Percentiles rank a stretch among this genome's conserved stretches.
phyloP scores from a whole-genome alignment of 2,797 vertebrate genomes.

The Silurus aristotelis region DNA sequence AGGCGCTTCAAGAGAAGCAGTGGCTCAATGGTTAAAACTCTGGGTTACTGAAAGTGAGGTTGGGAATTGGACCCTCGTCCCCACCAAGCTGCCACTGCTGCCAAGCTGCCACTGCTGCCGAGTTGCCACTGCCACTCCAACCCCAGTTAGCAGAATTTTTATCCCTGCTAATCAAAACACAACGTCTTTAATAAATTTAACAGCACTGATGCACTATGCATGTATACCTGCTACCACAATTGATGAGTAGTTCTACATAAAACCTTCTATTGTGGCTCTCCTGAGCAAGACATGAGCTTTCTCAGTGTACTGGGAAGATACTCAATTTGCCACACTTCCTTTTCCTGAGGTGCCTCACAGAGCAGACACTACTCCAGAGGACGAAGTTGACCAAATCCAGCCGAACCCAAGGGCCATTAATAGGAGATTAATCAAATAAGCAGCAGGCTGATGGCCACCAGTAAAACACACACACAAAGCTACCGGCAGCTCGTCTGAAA shows the following conservation, averaged over 20 bases:
- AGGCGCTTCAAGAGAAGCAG: no score
- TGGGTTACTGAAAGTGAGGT: no score
- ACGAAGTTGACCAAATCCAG: constrained; percentile 34
- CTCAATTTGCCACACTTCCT: constrained; percentile 36
- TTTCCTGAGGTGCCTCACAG: constrained; percentile 6
- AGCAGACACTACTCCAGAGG: constrained; percentile 27
- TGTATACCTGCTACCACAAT: background rate
- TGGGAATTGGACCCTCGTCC: no score
- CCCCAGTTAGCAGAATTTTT: no score
- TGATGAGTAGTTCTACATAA: background rate
- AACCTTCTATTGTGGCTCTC: background rate
- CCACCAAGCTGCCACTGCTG: no score
- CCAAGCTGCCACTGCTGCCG: no score
- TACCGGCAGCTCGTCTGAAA: background rate
- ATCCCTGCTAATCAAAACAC: no score
- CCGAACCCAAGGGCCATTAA: constrained; percentile 32
- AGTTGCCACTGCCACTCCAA: no score
- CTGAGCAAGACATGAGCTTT: constrained; percentile 1
- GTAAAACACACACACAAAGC: background rate
- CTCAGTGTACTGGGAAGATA: constrained; percentile 1
- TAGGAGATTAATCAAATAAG: constrained; percentile 48
- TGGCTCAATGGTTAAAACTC: no score
- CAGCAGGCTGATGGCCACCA: constrained; percentile 2
- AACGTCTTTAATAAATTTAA: background rate
- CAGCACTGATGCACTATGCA: background rate